A percentile compares a stretch with the other conserved stretches of the same genome.
Evolutionary conservation across 2,113 vertebrate genomes (phyloP).

Genomic region (Tapirus terrestris): DNA sequence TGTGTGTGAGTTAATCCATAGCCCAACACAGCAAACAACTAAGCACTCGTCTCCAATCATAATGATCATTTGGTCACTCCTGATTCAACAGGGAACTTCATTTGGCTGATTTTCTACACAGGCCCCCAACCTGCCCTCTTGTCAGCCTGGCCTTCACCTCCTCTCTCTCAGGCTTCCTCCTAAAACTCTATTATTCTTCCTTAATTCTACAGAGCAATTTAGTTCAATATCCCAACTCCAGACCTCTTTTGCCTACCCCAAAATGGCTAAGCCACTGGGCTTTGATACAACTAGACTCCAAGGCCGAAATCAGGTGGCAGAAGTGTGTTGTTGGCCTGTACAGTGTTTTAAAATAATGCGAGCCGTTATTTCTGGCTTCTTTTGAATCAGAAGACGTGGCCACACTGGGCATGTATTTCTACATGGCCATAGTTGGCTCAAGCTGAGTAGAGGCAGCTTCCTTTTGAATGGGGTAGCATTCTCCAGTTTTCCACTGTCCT

Average conservation of each 20-base stretch:
- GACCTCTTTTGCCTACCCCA: background rate
- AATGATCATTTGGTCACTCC: background rate
- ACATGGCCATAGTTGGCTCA: background rate
- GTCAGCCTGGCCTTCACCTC: background rate
- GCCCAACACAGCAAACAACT: background rate
- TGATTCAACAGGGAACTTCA: background rate
- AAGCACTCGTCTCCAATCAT: background rate
- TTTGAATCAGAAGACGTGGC: background rate
- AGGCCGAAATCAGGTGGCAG: background rate
- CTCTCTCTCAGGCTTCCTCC: background rate
- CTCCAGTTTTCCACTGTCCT: background rate
- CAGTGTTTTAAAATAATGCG: background rate
- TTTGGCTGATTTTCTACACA: background rate
- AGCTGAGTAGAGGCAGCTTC: background rate
- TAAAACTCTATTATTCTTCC: background rate
- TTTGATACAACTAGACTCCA: background rate
- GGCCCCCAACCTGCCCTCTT: background rate
- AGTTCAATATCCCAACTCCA: background rate
- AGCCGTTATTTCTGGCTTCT: background rate
- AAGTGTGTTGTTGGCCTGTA: background rate
- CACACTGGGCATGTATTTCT: background rate
- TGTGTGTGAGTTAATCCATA: background rate
- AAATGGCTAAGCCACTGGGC: background rate
- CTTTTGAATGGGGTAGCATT: background rate
- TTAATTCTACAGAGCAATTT: background rate